Evolutionary conservation across 1,140 invertebrate species (phyloP).

Genomic region (Bombus pascuorum): DNA sequence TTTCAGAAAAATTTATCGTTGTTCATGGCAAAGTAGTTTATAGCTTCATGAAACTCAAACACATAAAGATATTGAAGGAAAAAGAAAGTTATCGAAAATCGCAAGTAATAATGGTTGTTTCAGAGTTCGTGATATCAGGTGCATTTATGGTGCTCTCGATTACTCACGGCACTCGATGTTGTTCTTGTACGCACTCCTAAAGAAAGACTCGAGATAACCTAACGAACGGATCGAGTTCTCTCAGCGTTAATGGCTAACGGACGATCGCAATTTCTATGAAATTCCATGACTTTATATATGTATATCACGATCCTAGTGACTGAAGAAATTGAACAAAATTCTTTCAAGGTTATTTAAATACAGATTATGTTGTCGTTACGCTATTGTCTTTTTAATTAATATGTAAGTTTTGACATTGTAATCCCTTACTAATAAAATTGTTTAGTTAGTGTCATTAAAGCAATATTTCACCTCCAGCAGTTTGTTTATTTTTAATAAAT

Average conservation of each 20-base stretch:
- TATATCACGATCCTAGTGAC: neutral
- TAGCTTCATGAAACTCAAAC: neutral
- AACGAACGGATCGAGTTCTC: constrained; percentile 58
- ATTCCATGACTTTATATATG: neutral
- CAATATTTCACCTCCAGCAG: neutral
- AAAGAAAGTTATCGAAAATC: constrained; percentile 46
- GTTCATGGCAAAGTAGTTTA: neutral
- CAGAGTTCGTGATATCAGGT: constrained; percentile 45
- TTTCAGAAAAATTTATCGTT: neutral
- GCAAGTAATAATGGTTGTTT: constrained; percentile 33
- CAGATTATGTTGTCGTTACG: neutral
- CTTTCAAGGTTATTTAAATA: neutral
- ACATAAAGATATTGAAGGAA: constrained; percentile 1
- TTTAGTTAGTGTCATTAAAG: neutral
- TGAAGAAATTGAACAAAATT: neutral
- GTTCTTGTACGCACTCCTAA: constrained; percentile 9
- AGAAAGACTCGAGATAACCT: constrained; percentile 53
- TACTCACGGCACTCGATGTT: constrained; percentile 47
- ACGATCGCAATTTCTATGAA: constrained; percentile 1
- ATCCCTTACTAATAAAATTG: neutral
- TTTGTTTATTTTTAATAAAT: neutral
- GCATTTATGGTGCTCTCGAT: constrained; percentile 34
- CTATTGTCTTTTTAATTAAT: neutral
- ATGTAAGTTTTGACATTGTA: neutral
- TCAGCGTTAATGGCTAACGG: constrained; percentile 41